Evolutionary conservation across 2,113 vertebrate genomes (phyloP).

Genomic region (Calidris pugnax): DNA sequence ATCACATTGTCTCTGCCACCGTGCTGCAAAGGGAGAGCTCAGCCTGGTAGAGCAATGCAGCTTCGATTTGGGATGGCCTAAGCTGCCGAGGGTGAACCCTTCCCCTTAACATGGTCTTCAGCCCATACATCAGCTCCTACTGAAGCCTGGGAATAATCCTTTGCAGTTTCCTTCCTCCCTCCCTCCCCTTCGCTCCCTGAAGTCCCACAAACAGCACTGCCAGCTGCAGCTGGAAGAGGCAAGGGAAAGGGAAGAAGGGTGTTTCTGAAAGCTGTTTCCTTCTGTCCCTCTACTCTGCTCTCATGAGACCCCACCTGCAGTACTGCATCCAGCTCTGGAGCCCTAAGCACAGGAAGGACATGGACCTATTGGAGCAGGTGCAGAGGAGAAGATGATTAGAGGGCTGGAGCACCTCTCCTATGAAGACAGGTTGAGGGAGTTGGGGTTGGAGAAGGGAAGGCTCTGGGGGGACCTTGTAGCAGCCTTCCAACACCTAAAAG

Average conservation of each 20-base stretch:
- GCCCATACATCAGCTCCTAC: neutral
- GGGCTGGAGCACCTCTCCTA: neutral
- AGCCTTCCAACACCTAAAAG: neutral
- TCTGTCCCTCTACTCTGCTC: neutral
- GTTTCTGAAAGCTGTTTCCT: neutral
- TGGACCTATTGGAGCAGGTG: neutral
- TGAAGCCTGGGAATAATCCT: neutral
- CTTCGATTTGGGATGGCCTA: neutral
- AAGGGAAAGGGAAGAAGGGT: neutral
- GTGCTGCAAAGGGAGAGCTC: neutral
- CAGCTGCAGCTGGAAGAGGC: neutral
- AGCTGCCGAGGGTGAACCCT: neutral
- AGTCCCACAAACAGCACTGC: neutral
- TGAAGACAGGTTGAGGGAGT: neutral
- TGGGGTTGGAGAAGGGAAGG: neutral
- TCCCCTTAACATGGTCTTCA: fast-evolving
- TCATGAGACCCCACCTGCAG: neutral
- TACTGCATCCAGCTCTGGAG: neutral
- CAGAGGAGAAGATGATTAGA: neutral
- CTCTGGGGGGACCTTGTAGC: neutral
- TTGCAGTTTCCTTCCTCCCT: neutral
- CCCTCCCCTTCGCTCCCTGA: neutral
- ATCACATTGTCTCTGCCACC: fast-evolving
- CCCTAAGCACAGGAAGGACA: neutral
- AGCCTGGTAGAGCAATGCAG: neutral